A percentile compares a stretch with the other conserved stretches of the same genome.
Conservation (phyloP, 2,797 vertebrate genomes). For the Mycteria americana region DNA sequence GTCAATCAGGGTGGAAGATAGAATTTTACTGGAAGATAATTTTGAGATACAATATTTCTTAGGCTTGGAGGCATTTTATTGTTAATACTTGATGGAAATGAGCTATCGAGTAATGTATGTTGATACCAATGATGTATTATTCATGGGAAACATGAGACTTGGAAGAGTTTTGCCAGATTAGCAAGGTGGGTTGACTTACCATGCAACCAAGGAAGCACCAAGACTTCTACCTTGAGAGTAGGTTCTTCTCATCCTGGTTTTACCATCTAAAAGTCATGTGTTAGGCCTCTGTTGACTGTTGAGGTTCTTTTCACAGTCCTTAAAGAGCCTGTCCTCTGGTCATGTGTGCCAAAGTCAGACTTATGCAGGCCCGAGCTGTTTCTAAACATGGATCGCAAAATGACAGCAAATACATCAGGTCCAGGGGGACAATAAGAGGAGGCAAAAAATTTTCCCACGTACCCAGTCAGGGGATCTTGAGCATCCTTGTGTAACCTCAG, state of each 20-base stretch:
- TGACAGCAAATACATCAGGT: background rate
- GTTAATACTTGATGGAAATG: background rate
- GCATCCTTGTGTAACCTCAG: background rate
- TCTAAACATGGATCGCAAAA: background rate
- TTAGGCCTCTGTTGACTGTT: background rate
- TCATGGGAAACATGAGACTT: background rate
- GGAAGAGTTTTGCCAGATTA: background rate
- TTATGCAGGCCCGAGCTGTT: background rate
- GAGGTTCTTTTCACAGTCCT: background rate
- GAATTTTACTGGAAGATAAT: background rate
- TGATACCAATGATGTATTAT: background rate
- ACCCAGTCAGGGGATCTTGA: background rate
- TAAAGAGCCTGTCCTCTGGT: background rate
- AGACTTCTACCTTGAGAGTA: background rate
- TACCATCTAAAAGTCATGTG: background rate
- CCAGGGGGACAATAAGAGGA: background rate
- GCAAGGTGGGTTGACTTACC: background rate
- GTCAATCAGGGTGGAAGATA: background rate
- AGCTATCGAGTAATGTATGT: background rate
- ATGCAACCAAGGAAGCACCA: background rate
- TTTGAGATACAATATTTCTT: background rate
- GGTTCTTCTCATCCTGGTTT: background rate
- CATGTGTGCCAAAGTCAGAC: background rate
- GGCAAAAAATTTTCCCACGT: rapidly evolving
- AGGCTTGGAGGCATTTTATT: background rate